Evolutionary conservation across 2,797 vertebrate genomes (phyloP).

Genomic region (Notoglanidium macrostoma): DNA sequence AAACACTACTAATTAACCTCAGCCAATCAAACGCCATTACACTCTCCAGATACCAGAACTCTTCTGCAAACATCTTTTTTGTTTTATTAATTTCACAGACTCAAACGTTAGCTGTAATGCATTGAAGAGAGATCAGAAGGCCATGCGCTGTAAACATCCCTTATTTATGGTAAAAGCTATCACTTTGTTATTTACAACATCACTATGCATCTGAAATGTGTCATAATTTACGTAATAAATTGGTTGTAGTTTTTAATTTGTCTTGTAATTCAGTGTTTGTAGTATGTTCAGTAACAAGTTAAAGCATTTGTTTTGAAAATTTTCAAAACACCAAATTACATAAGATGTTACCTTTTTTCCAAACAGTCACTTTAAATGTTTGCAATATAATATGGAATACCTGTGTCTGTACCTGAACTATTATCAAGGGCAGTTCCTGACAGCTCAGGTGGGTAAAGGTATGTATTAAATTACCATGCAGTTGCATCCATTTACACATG

Average conservation of each 20-base stretch:
- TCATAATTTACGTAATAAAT: background rate
- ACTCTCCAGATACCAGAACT: conserved; percentile 8
- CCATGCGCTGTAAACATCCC: background rate
- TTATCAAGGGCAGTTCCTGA: background rate
- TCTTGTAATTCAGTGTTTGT: background rate
- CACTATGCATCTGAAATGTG: background rate
- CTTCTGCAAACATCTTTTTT: background rate
- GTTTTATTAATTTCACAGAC: conserved; percentile 1
- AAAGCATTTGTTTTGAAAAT: background rate
- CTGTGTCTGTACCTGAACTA: background rate
- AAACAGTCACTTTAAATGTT: background rate
- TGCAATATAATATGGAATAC: background rate
- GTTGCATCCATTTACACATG: background rate
- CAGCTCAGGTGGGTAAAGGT: background rate
- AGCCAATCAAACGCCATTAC: conserved; percentile 40
- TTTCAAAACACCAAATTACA: background rate
- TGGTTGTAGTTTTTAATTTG: background rate
- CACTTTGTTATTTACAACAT: background rate
- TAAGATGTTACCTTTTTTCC: background rate
- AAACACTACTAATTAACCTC: conserved; percentile 54
- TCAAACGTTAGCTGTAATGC: conserved; percentile 3
- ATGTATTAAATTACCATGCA: background rate
- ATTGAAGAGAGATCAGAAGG: background rate
- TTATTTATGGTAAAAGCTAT: background rate
- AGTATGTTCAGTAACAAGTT: background rate